Conservation (phyloP, 2,113 vertebrate species). For the Clarias gariepinus region DNA sequence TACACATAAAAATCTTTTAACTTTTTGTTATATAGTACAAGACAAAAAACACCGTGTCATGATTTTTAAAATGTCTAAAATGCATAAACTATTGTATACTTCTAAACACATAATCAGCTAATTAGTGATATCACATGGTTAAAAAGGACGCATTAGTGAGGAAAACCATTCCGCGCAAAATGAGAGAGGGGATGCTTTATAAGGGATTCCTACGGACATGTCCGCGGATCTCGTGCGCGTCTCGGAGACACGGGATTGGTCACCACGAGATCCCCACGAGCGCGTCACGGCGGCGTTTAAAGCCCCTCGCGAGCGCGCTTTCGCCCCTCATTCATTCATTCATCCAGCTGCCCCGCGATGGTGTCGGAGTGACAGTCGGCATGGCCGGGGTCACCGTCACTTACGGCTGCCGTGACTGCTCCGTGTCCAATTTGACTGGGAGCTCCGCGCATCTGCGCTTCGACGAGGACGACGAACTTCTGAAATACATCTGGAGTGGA, state of each 20-base stretch:
- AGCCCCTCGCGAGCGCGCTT: background rate
- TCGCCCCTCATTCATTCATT: background rate
- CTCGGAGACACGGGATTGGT: background rate
- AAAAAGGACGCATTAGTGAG: too few species aligned
- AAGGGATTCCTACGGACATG: background rate
- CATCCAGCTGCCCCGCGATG: background rate
- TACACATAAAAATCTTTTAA: too few species aligned
- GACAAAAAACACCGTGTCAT: too few species aligned
- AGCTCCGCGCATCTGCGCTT: constrained; percentile 62
- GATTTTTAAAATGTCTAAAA: too few species aligned
- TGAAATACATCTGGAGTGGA: constrained; percentile 92
- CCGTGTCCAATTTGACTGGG: constrained; percentile 74
- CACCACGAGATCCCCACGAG: background rate
- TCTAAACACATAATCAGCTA: too few species aligned
- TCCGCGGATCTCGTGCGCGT: background rate
- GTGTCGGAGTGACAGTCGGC: constrained; percentile 55
- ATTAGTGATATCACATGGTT: background rate
- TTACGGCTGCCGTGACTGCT: constrained; percentile 76
- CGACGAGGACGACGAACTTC: constrained; percentile 92
- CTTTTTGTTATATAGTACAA: too few species aligned
- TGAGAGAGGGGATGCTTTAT: background rate
- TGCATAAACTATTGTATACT: too few species aligned
- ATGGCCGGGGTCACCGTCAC: constrained; percentile 78
- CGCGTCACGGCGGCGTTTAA: constrained; percentile 4
- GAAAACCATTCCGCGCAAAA: too few species aligned